Evolutionary conservation across 2,797 vertebrate species (phyloP), one percentile per base, ranked within the genome.

Genomic region (Typhlichthys eigenmanni): DNA sequence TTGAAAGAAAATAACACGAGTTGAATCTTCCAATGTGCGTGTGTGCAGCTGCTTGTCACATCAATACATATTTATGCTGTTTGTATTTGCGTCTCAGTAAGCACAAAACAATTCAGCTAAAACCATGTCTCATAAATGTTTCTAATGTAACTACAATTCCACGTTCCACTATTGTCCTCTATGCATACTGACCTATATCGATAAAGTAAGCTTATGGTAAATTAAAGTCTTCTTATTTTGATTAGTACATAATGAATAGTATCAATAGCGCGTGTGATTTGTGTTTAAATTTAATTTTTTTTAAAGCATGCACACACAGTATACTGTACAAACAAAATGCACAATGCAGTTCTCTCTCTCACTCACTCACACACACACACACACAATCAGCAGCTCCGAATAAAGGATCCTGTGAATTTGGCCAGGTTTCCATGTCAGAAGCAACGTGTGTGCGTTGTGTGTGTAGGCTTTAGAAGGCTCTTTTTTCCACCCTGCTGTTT

Each of bases 381-480:
- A 29, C 64, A 72, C 2, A 53, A 62, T 63, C 76, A 82, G 83
- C 85, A 88, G 84, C 88, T 81, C 62, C 78, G 85, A 89, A 87
- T 87, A 90, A 85, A 91, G 85, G 68, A 74, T 79, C 43, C 82
- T 78, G 80, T 86, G 82, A 82, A 89, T 88, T 90, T 90, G 88
- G 88, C 89, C 83, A 88, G 89, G 88, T 89, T 92, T 89, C 88
- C 80, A 85, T 89, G 87, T 88, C 87, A 88, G 87, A 88, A 89
- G 85, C 82, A 84, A 48, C 56, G 64, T 71, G 50, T 62, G 51
- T 47, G 54, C 58, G 62, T 74, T 65, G 67, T 72, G 64, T 74
- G 50, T 62, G 55, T 52, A 17, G 66, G 81, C 80, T 89, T 89
- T 87, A 85, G 81, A 86, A 85, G 79, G 78, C 82, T 89, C 82